Conservation (phyloP, 2,888 invertebrate genomes). For the Drosophila anomalata region DNA sequence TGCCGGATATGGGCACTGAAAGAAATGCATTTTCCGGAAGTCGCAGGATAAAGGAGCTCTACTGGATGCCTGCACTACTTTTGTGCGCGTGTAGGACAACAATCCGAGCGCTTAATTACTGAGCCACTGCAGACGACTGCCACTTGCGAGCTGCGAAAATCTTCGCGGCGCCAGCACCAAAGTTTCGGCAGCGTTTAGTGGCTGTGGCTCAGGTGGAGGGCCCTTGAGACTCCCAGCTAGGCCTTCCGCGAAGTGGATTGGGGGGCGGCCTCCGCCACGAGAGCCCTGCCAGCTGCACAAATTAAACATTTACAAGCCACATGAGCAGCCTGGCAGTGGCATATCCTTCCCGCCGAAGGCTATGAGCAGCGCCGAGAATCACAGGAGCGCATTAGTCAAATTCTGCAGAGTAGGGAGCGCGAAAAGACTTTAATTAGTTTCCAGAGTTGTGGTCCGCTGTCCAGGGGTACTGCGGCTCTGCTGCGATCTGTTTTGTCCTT, state of each 20-base stretch:
- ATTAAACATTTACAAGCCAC: conserved; percentile 47
- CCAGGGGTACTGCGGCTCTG: conserved; percentile 38
- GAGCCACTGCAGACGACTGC: conserved; percentile 47
- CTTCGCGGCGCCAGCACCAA: conserved; percentile 27
- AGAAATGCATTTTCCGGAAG: neutral
- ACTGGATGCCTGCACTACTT: neutral
- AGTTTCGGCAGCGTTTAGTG: conserved; percentile 57
- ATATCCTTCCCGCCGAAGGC: neutral
- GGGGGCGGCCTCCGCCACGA: conserved; percentile 36
- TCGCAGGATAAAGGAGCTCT: neutral
- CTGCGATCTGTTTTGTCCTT: conserved; percentile 21
- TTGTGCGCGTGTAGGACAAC: conserved; percentile 3
- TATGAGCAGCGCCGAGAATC: conserved; percentile 36
- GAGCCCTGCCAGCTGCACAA: conserved; percentile 32
- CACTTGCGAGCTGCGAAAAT: conserved; percentile 36
- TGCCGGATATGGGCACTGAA: neutral
- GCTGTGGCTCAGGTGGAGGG: conserved; percentile 61
- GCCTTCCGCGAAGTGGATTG: conserved; percentile 45
- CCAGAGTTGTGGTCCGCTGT: conserved; percentile 48
- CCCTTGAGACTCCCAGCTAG: conserved; percentile 59
- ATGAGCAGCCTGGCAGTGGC: conserved; percentile 15
- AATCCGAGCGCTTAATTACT: conserved; percentile 62
- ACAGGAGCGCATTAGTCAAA: conserved; percentile 45
- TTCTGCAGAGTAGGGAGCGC: neutral
- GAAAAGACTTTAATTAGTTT: conserved; percentile 65